Evolutionary conservation across 2,113 vertebrate species (phyloP).

Genomic region (Dinomys branickii): DNA sequence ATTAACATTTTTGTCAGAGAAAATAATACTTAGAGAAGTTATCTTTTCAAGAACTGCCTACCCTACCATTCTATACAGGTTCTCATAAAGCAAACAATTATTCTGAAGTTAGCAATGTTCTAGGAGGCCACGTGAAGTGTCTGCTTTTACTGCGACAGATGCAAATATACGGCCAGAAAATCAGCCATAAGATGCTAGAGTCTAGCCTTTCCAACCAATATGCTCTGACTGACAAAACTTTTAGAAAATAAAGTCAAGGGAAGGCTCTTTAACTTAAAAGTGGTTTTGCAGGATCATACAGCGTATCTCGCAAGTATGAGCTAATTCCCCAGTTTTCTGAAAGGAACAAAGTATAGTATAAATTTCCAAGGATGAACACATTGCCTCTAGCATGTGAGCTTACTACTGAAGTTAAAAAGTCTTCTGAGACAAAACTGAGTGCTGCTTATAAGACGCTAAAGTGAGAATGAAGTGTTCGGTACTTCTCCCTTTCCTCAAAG

Average conservation of each 20-base stretch:
- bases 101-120: constrained; percentile 5
- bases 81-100: background rate
- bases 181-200: background rate
- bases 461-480: background rate
- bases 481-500: background rate
- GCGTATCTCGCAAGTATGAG: constrained; percentile 37
- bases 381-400: constrained; percentile 29
- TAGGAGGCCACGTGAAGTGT: background rate
- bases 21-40: background rate
- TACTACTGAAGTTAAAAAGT: constrained; percentile 35
- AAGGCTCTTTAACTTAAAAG: constrained; percentile 59
- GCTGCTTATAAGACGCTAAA: constrained; percentile 18
- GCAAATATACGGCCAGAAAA: background rate
- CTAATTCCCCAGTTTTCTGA: constrained; percentile 42
- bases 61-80: background rate
- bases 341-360: constrained; percentile 42
- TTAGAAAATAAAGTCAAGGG: constrained; percentile 29
- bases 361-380: constrained; percentile 45
- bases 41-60: background rate
- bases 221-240: background rate
- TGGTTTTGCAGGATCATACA: constrained; percentile 17
- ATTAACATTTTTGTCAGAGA: constrained; percentile 33
- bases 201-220: background rate
- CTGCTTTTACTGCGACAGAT: constrained; percentile 22
- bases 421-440: constrained; percentile 51